phyloP scores from a whole-genome alignment of 1,140 invertebrate genomes.

The Drosophila parvula region DNA sequence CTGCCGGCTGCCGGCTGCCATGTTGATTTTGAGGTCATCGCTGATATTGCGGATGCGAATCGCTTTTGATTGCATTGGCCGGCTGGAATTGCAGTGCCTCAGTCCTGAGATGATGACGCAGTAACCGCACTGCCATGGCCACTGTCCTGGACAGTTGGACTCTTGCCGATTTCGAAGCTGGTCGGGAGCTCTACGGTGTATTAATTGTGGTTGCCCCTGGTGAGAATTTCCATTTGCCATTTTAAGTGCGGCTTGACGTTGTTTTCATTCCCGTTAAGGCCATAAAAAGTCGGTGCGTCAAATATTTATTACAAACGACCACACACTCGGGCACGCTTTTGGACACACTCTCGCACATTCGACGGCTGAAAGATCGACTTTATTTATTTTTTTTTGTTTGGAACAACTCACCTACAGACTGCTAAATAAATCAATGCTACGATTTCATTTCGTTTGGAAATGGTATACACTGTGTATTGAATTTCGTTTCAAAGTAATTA shows the following conservation, averaged over 20 bases:
- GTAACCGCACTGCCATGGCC: conserved; percentile 42
- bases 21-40: conserved; percentile 83
- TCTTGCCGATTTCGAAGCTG: conserved; percentile 2
- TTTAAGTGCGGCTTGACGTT: conserved; percentile 81
- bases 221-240: conserved; percentile 81
- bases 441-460: neutral
- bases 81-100: conserved; percentile 48
- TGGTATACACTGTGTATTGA: neutral
- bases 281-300: conserved; percentile 69
- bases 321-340: conserved; percentile 11
- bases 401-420: conserved; percentile 36
- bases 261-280: conserved; percentile 66
- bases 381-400: neutral
- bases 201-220: conserved; percentile 79
- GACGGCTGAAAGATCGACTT: conserved; percentile 21
- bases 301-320: conserved; percentile 75
- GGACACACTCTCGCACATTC: conserved; percentile 5
- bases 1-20: conserved; percentile 44
- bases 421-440: conserved; percentile 41
- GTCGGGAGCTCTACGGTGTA: conserved; percentile 52
- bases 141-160: conserved; percentile 25
- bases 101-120: conserved; percentile 44
- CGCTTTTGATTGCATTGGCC: conserved; percentile 78
- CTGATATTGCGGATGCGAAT: conserved; percentile 81
- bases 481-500: neutral